Evolutionary conservation across 2,888 invertebrate species (phyloP).

Genomic region (Ichneumon xanthorius): DNA sequence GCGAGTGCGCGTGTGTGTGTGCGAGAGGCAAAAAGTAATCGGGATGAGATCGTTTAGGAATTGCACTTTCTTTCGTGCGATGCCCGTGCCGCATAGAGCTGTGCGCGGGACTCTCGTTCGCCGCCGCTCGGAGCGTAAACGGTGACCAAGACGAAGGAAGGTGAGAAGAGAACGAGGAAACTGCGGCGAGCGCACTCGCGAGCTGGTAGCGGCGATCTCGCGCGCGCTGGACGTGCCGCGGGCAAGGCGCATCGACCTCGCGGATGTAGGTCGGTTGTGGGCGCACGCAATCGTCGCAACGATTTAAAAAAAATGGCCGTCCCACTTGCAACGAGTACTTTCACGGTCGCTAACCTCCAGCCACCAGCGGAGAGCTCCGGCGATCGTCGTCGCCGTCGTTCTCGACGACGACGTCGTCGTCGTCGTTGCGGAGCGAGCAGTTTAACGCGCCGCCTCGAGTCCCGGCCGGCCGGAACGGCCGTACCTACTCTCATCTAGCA

Average conservation of each 20-base stretch:
- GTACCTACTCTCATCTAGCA: constrained; percentile 32
- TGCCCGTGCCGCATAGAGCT: constrained; percentile 12
- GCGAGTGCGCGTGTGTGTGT: constrained; percentile 17
- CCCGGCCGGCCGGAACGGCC: constrained; percentile 29
- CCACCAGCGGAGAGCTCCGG: constrained; percentile 50
- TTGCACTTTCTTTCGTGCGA: constrained; percentile 65
- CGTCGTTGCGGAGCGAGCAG: constrained; percentile 27
- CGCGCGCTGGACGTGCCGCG: constrained; percentile 64
- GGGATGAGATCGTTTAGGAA: constrained; percentile 67
- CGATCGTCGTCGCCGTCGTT: constrained; percentile 17
- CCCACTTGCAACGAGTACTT: constrained; percentile 84
- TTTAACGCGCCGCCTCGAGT: constrained; percentile 32
- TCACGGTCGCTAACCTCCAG: constrained; percentile 84
- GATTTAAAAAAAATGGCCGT: constrained; percentile 83
- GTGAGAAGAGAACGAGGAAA: constrained; percentile 72
- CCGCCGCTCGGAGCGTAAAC: neutral
- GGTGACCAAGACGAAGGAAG: constrained; percentile 63
- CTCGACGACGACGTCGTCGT: constrained; percentile 17
- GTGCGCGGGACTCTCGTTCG: neutral
- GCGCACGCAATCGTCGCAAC: constrained; percentile 84
- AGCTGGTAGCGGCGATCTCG: constrained; percentile 25
- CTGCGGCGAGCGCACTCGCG: constrained; percentile 36
- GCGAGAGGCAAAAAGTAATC: constrained; percentile 56
- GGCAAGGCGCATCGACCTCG: constrained; percentile 81
- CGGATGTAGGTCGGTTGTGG: constrained; percentile 84